A percentile compares a stretch with the other conserved stretches of the same genome.
These are phyloP conservation scores for Sternotherus odoratus DNA, from an alignment of 2,797 vertebrate species.

Conservation along the genomic window DNA sequence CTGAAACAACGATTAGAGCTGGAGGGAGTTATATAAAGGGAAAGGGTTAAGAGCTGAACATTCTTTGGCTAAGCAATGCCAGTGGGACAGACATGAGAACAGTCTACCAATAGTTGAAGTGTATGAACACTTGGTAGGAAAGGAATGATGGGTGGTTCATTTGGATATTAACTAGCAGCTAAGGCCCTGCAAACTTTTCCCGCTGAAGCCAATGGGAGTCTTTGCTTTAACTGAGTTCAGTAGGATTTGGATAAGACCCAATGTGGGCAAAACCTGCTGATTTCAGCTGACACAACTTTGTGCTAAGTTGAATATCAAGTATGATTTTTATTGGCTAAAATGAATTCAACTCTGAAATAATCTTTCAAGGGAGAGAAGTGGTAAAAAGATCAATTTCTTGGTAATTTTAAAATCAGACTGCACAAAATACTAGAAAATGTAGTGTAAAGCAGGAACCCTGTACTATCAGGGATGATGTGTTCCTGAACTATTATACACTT, in stretches of 20 bases:
- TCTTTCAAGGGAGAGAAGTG: background rate
- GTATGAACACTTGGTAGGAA: background rate
- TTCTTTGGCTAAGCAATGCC: background rate
- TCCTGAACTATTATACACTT: background rate
- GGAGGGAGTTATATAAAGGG: background rate
- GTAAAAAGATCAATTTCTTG: background rate
- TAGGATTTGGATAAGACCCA: background rate
- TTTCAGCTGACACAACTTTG: background rate
- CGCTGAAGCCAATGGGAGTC: background rate
- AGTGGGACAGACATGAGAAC: background rate
- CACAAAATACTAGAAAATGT: background rate
- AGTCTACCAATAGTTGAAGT: background rate
- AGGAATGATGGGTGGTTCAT: background rate
- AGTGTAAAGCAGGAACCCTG: background rate
- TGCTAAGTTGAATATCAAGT: background rate
- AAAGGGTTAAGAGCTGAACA: background rate
- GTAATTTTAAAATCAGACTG: background rate
- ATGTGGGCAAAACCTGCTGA: background rate
- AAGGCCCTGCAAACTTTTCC: background rate
- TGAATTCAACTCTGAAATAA: background rate
- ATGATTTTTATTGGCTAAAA: background rate
- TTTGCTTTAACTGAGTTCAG: background rate
- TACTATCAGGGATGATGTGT: background rate
- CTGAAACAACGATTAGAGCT: slow-evolving; percentile 20
- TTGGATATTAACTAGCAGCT: background rate